phyloP scores from a whole-genome alignment of 2,888 invertebrate species.

The Dermolepida albohirtum region DNA sequence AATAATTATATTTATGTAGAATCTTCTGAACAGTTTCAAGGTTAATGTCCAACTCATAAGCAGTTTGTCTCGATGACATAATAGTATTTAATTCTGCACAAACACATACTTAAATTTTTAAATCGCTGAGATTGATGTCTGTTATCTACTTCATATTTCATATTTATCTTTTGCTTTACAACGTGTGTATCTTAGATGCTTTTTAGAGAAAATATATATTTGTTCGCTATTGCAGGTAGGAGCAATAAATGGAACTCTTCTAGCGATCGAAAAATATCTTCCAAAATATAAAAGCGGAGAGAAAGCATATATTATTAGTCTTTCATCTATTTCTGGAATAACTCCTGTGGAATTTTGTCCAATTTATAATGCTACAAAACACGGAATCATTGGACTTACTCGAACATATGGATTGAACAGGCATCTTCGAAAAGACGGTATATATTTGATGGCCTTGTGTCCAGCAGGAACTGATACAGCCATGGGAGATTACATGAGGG shows the following conservation, averaged over 20 bases:
- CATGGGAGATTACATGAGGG: conserved; percentile 7
- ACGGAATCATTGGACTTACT: conserved; percentile 20
- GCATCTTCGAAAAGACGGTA: conserved; percentile 8
- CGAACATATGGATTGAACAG: conserved; percentile 21
- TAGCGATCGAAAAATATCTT: conserved; percentile 20
- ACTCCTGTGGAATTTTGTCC: conserved; percentile 6
- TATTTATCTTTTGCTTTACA: no score
- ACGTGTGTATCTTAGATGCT: no score
- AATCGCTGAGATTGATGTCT: no score
- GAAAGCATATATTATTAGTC: conserved; percentile 11
- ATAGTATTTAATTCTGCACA: no score
- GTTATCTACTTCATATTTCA: no score
- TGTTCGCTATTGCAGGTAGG: background rate
- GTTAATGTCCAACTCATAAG: no score
- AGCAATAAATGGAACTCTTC: conserved; percentile 8
- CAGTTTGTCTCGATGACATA: no score
- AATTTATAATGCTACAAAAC: conserved; percentile 15
- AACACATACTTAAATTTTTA: no score
- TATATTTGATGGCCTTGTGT: conserved; percentile 11
- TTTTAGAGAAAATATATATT: no score
- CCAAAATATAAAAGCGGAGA: conserved; percentile 23
- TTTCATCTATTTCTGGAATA: conserved; percentile 12
- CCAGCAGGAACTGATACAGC: conserved; percentile 4
- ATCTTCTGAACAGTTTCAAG: no score
- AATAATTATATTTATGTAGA: no score